Base-by-base conservation (phyloP, 2,113 vertebrate genomes). In the Hyla sarda region DNA sequence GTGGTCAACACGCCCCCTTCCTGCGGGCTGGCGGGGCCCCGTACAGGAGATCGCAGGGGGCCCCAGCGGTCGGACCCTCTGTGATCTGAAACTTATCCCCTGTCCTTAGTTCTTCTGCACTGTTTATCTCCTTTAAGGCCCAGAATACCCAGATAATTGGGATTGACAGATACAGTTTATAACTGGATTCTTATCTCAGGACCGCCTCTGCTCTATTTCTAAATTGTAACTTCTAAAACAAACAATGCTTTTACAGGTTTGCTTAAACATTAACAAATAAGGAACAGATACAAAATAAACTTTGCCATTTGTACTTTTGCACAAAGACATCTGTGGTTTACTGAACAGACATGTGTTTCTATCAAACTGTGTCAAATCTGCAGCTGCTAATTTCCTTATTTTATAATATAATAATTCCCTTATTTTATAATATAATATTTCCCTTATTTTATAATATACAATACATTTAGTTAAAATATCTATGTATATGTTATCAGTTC, bases 251-350 rank as follows among this genome's bases (percentile, higher is more conserved):
- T 69, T 9, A 34, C 30, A 34, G 30, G 34, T 34, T 21, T 69
- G 65, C 28, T 69, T 69, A 37, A 69, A 32, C 3, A 69, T 69
- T 69, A 69, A 69, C 65, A 69, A 21, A 30, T 17, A 32, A 67
- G 65, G 16, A 69, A 34, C 16, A 67, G 65, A 69, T 69, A 69
- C 30, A 69, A 69, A 34, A 69, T 67, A 30, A 32, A 67, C 62
- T 69, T 67, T 67, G 30, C 30, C 16, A 10, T 32, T 69, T 67
- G 62, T 23, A 67, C 62, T 32, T 67, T 67, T 69, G 65, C 14
- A 34, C 65, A 34, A 34, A 69, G 28, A 67, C 1, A 7, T 67
- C 62, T 69, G 34, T 37, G 65, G 65, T 34, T 34, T 30, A 69
- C 16, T 10, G 65, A 69, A 34, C 5, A 69, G 32, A 69, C 65